These are phyloP conservation scores for Luffia ferchaultella DNA, from an alignment of 2,888 invertebrate genomes.

Conservation along the genomic window DNA sequence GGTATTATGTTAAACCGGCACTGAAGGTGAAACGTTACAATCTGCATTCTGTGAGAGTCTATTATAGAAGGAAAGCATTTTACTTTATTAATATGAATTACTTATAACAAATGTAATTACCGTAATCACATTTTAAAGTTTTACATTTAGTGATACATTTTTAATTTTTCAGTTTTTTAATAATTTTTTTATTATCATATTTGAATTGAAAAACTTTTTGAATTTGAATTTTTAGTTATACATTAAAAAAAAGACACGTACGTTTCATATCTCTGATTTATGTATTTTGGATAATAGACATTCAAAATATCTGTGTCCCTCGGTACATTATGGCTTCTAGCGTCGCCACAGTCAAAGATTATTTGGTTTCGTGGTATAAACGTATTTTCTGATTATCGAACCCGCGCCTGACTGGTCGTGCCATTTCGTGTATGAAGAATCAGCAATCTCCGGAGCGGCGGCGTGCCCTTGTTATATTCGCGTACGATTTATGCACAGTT, in stretches of 20 bases:
- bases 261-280: neutral
- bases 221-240: neutral
- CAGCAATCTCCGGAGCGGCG: too few species aligned
- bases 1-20: neutral
- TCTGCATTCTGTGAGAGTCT: neutral
- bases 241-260: neutral
- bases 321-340: neutral
- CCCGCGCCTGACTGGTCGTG: neutral
- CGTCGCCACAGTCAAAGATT: too few species aligned
- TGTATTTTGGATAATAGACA: neutral
- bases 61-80: neutral
- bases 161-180: neutral
- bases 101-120: neutral
- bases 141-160: neutral
- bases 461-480: too few species aligned
- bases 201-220: neutral
- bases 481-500: neutral
- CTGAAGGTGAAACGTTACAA: neutral
- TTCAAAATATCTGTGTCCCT: neutral
- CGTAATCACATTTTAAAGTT: neutral
- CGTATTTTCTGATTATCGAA: too few species aligned
- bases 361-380: neutral
- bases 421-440: neutral
- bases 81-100: too few species aligned
- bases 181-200: neutral